phyloP scores from a whole-genome alignment of 2,113 vertebrate species.

The Apodemus sylvaticus region DNA sequence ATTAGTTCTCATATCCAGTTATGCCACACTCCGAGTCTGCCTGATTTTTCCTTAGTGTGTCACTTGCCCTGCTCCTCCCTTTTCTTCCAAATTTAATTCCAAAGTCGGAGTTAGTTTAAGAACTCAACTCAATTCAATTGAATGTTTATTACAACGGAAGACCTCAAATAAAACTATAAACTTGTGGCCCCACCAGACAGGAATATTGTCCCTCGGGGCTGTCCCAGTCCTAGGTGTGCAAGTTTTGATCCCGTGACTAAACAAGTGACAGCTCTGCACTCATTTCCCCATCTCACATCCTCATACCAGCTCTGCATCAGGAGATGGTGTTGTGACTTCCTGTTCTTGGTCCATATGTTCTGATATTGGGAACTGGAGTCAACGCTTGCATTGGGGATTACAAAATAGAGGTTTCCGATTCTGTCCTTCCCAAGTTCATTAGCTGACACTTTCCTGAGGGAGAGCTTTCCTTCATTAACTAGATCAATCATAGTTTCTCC shows the following conservation, averaged over 20 bases:
- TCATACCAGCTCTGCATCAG: not conserved
- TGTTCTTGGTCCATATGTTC: not conserved
- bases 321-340: not conserved
- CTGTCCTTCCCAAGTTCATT: not conserved
- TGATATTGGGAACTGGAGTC: not conserved
- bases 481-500: not conserved
- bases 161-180: not conserved
- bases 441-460: conserved; percentile 22
- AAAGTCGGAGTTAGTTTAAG: not conserved
- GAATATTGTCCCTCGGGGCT: not conserved
- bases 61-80: not conserved
- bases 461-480: not conserved
- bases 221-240: not conserved
- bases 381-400: not conserved
- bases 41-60: not conserved
- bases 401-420: conserved; percentile 35
- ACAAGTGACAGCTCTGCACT: not conserved
- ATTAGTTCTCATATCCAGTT: not conserved
- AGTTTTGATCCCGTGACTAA: not conserved
- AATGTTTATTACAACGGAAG: not conserved
- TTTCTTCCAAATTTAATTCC: not conserved
- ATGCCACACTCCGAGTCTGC: not conserved
- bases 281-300: not conserved
- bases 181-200: not conserved
- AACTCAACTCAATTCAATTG: not conserved